Evolutionary conservation across 2,797 vertebrate genomes (phyloP).

Genomic region (Trichosurus vulpecula): DNA sequence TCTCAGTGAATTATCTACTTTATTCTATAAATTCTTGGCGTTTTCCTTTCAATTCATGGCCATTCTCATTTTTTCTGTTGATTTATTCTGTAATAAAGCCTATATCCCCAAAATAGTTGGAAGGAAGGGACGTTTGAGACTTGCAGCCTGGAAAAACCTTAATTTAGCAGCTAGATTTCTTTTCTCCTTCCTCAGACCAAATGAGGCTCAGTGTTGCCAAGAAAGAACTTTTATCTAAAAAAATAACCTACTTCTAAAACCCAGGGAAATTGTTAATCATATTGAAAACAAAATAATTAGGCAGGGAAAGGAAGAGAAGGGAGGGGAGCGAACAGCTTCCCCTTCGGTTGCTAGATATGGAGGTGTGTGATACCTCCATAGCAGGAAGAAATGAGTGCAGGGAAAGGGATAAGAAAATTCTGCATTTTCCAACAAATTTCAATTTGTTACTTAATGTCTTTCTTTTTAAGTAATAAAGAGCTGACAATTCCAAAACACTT

Average conservation of each 20-base stretch:
- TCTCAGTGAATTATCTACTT: slow-evolving; percentile 1
- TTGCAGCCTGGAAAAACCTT: slow-evolving; percentile 15
- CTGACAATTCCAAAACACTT: not conserved
- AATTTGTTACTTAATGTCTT: not conserved
- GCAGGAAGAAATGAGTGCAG: not conserved
- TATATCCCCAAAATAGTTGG: slow-evolving; percentile 4
- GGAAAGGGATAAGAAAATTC: not conserved
- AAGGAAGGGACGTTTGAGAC: slow-evolving; percentile 33
- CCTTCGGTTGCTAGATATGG: not conserved
- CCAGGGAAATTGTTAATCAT: not conserved
- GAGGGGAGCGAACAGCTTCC: not conserved
- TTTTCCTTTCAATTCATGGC: slow-evolving; percentile 17
- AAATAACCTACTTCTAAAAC: not conserved
- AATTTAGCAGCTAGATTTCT: not conserved
- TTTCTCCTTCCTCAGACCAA: slow-evolving; percentile 26
- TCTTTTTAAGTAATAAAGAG: not conserved
- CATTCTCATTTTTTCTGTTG: slow-evolving; percentile 30
- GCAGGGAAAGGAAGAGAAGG: not conserved
- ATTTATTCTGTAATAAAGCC: slow-evolving; percentile 40
- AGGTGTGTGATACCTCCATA: not conserved
- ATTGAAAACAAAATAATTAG: not conserved
- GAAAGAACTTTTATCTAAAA: not conserved
- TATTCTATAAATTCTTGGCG: slow-evolving; percentile 2
- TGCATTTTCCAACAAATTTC: not conserved
- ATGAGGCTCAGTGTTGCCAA: slow-evolving; percentile 12